These are phyloP conservation scores for Sesia apiformis DNA, from an alignment of 2,888 invertebrate species.

Conservation along the genomic window DNA sequence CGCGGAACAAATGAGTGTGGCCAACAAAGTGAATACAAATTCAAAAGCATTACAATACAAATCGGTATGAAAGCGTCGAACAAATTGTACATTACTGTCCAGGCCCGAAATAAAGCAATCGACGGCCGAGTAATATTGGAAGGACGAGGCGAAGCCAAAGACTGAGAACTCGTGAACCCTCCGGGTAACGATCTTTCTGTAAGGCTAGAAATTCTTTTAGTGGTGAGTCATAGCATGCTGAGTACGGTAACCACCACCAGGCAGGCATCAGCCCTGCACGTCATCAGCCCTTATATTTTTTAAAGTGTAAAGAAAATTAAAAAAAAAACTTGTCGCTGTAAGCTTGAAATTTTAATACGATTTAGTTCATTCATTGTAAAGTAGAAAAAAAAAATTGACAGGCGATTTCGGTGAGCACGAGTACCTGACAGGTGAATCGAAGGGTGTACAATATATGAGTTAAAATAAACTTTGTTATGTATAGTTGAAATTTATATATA, in stretches of 20 bases:
- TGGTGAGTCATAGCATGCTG: conserved; percentile 1
- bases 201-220: neutral
- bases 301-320: neutral
- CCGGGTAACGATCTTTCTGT: neutral
- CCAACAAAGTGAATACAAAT: no score
- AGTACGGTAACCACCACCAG: conserved; percentile 1
- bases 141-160: no score
- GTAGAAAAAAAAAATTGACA: conserved; percentile 3
- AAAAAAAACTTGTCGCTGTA: neutral
- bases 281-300: conserved; percentile 1
- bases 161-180: neutral
- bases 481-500: conserved; percentile 1
- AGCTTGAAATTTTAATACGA: neutral
- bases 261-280: conserved; percentile 1
- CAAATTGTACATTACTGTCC: no score
- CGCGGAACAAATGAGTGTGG: no score
- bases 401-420: conserved; percentile 1
- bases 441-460: conserved; percentile 1
- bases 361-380: conserved; percentile 1
- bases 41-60: no score
- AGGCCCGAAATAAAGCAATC: no score
- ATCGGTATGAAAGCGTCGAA: no score
- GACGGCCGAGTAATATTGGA: no score
- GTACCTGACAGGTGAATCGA: conserved; percentile 2
- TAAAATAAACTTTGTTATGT: conserved; percentile 4